phyloP scores from a whole-genome alignment of 2,113 vertebrate species.

The Sinocyclocheilus rhinocerous region DNA sequence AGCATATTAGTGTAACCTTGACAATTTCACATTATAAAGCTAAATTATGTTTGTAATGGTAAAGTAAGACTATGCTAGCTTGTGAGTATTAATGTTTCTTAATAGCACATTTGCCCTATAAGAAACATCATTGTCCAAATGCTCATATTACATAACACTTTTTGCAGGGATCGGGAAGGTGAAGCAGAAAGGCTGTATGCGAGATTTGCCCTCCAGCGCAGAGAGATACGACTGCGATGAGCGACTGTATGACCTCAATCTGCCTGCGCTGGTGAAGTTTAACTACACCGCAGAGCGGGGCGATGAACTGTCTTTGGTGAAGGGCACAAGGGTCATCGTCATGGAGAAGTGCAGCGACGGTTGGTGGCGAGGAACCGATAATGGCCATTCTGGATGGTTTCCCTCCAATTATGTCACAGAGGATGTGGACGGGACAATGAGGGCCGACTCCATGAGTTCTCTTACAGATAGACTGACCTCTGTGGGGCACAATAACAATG shows the following conservation, averaged over 20 bases:
- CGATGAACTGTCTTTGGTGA: constrained; percentile 87
- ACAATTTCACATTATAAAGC: neutral
- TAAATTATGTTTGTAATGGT: neutral
- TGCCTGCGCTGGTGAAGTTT: constrained; percentile 89
- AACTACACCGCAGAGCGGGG: constrained; percentile 88
- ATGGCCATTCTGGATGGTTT: constrained; percentile 87
- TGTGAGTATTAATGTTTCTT: neutral
- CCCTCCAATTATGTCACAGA: constrained; percentile 92
- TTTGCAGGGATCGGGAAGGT: constrained; percentile 87
- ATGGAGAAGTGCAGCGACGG: constrained; percentile 95
- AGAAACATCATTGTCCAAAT: neutral
- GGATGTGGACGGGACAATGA: constrained; percentile 81
- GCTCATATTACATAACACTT: neutral
- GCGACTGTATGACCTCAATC: constrained; percentile 86
- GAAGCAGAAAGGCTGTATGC: constrained; percentile 83
- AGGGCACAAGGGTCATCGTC: constrained; percentile 87
- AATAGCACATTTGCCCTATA: neutral
- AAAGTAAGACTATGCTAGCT: neutral
- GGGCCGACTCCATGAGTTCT: constrained; percentile 79
- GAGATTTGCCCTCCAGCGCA: constrained; percentile 80
- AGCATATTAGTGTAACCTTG: neutral
- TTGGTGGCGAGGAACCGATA: constrained; percentile 91
- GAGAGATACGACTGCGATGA: constrained; percentile 83
- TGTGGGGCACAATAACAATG: constrained; percentile 81
- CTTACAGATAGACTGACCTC: constrained; percentile 83